Evolutionary conservation across 2,113 vertebrate genomes (phyloP), one percentile per base, ranked within the genome.

Genomic region (Cercocebus atys): DNA sequence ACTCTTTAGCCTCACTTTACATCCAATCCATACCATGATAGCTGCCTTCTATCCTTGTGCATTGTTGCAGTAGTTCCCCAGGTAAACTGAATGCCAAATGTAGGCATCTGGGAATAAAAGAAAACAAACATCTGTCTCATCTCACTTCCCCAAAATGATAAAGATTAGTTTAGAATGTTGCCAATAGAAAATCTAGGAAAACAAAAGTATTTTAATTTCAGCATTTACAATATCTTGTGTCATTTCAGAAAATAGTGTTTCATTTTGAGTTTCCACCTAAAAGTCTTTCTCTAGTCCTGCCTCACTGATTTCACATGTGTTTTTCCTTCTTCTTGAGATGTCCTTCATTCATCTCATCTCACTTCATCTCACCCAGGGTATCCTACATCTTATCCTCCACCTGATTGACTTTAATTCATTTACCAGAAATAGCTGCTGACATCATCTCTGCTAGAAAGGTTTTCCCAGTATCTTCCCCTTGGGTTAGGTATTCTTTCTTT

Each of bases 141-240:
- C 32, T 14, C 16, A 57, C 14, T 91, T 72, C 11, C 5, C 11
- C 35, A 40, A 64, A 90, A 30, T 47, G 64, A 84, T 73, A 70
- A 90, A 38, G 45, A 57, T 84, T 82, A 30, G 2, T 52, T 91
- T 79, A 6, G 12, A 94, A 82, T 61, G 16, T 35, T 95, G 47
- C 11, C 64, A 75, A 81, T 13, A 43, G 27, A 75, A 88, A 88
- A 68, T 64, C 40, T 76, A 84, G 22, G 94, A 93, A 80, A 50
- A 80, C 43, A 73, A 45, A 70, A 38, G 5, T 70, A 25, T 85
- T 93, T 84, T 76, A 57, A 72, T 73, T 76, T 93, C 27, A 45
- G 81, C 32, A 35, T 68, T 4, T 1, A 32, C 23, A 23, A 18
- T 45, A 75, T 55, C 22, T 59, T 76, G 3, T 73, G 2, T 82